Evolutionary conservation across 2,113 vertebrate genomes (phyloP), one percentile per base, ranked within the genome.

Genomic region (Solea solea): DNA sequence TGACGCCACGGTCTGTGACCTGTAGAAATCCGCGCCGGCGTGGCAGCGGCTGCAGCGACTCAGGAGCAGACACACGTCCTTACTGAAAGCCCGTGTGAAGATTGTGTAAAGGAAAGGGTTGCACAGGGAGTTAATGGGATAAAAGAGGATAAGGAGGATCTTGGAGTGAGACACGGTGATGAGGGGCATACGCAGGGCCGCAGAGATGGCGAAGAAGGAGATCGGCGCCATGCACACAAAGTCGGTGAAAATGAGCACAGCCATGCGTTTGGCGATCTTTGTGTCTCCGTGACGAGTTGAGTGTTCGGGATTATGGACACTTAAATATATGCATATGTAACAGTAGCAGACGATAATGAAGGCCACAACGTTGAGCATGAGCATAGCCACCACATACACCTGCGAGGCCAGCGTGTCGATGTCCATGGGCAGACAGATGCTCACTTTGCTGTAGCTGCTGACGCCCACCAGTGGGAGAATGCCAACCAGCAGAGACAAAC

Each of bases 361-460:
- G 39, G 96, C 96, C 0, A 88, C 44, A 0, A 96, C 95, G 0
- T 98, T 98, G 57, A 97, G 75, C 39, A 94, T 84, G 44, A 97
- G 88, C 66, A 97, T 85, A 8, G 90, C 81, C 77, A 97, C 77
- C 42, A 98, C 94, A 41, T 97, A 98, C n/a, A 91, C 90, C 86
- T 97, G 96, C 0, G 96, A 94, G 53, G 91, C 60, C 8, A 90
- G 74, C 0, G 89, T 93, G 86, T 97, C 95, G 0, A 97, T 95
- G 73, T 97, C 96, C 97, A 98, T 96, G n/a, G 96, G 97, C 58
- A 98, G 90, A 49, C 96, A 98, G 69, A 98, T 97, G 89, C 96
- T 97, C 83, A 98, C 96, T 82, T 97, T 97, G 90, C 92, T 94
- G 90, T 98, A 97, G 50, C 88, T 97, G 91, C 96, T 98, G 80